These are phyloP conservation scores for Limenitis camilla DNA, from an alignment of 2,888 invertebrate species.

Conservation along the genomic window DNA sequence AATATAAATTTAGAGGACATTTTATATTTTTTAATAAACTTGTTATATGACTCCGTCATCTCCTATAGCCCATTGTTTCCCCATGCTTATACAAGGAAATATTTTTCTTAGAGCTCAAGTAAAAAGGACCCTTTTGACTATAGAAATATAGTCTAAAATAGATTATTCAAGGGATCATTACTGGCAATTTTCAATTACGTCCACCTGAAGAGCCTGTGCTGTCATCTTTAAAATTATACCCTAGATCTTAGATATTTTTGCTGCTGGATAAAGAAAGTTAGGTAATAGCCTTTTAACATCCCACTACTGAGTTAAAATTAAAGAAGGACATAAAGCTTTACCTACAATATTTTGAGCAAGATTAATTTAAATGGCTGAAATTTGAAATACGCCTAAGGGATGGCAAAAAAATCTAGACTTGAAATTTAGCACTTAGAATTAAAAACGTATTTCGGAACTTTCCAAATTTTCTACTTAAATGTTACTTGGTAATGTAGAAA, in stretches of 20 bases:
- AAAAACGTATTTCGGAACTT: too few relatives aligned
- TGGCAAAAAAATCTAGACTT: too few relatives aligned
- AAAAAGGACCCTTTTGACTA: constrained; percentile 19
- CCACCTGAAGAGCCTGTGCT: constrained; percentile 29
- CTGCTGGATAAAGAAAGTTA: constrained; percentile 19
- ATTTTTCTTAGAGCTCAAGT: constrained; percentile 19
- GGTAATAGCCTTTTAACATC: too few relatives aligned
- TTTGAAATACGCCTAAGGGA: too few relatives aligned
- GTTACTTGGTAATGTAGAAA: too few relatives aligned
- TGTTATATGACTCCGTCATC: neutral
- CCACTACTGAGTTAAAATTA: too few relatives aligned
- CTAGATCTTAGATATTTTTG: constrained; percentile 28
- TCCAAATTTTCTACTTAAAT: too few relatives aligned
- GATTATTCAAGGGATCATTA: constrained; percentile 27
- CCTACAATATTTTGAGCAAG: too few relatives aligned
- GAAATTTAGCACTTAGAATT: too few relatives aligned
- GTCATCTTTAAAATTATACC: constrained; percentile 38
- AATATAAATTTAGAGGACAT: neutral
- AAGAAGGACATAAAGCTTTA: too few relatives aligned
- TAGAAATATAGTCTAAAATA: constrained; percentile 22
- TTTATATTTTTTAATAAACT: neutral
- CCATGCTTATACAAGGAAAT: constrained; percentile 34
- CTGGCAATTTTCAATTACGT: constrained; percentile 36
- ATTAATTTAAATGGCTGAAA: too few relatives aligned
- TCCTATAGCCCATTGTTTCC: constrained; percentile 37